Base-by-base conservation (phyloP, 2,797 vertebrate species). In the Sebastes vulpes region DNA sequence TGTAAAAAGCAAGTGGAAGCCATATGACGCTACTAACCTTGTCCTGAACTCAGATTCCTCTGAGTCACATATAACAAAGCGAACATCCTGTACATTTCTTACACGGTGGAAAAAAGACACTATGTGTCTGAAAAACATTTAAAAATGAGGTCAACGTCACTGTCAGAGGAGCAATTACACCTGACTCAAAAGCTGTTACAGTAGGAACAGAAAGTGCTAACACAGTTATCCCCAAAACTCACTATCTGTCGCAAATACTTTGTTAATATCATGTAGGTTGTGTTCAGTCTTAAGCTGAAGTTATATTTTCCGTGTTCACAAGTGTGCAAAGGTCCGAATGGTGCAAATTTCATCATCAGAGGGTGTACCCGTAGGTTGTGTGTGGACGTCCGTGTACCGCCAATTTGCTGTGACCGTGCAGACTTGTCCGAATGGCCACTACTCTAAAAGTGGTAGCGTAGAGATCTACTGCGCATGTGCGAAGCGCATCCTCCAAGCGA, bases 401-500 rank as follows among this genome's bases (percentile, higher is more conserved):
- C 14, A 46, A 46, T 0, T 46, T 18, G 1, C 16, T 46, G 16
- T 46, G 42, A 46, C 0, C 38, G 6, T 0, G 38, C 14, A 16
- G 38, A 42, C 14, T 42, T 42, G 14, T 46, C 16, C 3, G 16
- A 35, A 16, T 0, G 16, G 42, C 42, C 42, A 46, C 42, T 46
- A 46, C 42, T 18, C 42, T 18, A 18, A 46, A 46, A 46, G 16
- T 18, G 38, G 6, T 42, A 16, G 14, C 0, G 38, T 42, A 16
- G 42, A 0, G 42, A 46, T 1, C 0, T 18, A 18, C 42, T 18
- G 42, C 14, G 0, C 42, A 46, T 46, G 6, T 46, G 1, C 6
- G 3, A 1, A 46, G 0, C 0, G 42, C 16, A 0, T 18, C 42
- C 16, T 46, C 16, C 1, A 18, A 46, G 42, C 3, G 6, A 0